phyloP scores from a whole-genome alignment of 2,888 invertebrate genomes.

The Cistogaster globosa region DNA sequence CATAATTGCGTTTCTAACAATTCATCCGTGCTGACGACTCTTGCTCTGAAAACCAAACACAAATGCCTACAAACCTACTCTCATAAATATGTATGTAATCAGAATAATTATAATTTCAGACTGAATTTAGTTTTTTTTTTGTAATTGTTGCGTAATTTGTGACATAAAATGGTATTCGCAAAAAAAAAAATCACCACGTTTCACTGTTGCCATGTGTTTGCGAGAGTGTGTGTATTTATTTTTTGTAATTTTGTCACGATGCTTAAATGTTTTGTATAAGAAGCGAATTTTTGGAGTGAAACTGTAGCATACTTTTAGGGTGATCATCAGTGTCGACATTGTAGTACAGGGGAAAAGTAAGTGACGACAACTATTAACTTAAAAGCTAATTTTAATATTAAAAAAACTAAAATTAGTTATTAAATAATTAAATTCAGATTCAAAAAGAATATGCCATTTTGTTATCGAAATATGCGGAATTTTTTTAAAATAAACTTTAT shows the following conservation, averaged over 20 bases:
- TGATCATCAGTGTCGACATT: conserved; percentile 30
- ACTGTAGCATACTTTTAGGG: conserved; percentile 44
- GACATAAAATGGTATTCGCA: conserved; percentile 57
- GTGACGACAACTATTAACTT: too few relatives aligned
- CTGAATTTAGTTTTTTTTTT: conserved; percentile 10
- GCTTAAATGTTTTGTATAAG: conserved; percentile 11
- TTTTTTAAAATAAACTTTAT: too few relatives aligned
- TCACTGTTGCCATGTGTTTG: not conserved
- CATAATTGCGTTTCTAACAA: not conserved
- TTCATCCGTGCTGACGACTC: conserved; percentile 20
- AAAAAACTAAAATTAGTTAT: too few relatives aligned
- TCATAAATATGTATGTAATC: conserved; percentile 10
- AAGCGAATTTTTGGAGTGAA: conserved; percentile 34
- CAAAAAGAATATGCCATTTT: too few relatives aligned
- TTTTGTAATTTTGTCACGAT: not conserved
- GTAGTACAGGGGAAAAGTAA: not conserved
- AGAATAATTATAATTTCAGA: conserved; percentile 49
- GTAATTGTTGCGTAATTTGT: conserved; percentile 58
- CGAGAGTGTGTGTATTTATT: not conserved
- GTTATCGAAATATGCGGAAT: too few relatives aligned
- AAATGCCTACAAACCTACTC: not conserved
- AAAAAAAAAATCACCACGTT: conserved; percentile 27
- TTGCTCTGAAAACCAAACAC: not conserved
- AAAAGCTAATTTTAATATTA: too few relatives aligned
- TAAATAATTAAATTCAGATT: too few relatives aligned